Evolutionary conservation across 1,140 invertebrate genomes (phyloP).

Genomic region (Calephelis virginiensis): DNA sequence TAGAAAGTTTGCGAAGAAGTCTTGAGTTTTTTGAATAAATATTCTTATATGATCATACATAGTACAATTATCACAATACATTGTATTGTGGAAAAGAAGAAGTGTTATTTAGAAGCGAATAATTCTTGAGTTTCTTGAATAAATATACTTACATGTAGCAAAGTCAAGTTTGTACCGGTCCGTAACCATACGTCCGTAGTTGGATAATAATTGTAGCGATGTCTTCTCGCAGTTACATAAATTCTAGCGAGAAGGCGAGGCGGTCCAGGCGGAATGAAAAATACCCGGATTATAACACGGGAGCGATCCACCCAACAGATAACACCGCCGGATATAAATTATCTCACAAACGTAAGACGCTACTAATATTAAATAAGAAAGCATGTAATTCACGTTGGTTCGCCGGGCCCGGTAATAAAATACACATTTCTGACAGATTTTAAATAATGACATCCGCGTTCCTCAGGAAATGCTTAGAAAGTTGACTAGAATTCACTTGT

Average conservation of each 20-base stretch:
- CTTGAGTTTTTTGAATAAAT: too few relatives aligned
- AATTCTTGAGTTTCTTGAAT: too few relatives aligned
- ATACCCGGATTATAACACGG: slow-evolving; percentile 74
- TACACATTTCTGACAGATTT: slow-evolving; percentile 76
- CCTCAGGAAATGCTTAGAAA: slow-evolving; percentile 70
- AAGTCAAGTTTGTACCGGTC: too few relatives aligned
- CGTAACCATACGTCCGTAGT: neutral
- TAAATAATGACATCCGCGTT: slow-evolving; percentile 73
- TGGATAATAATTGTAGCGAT: slow-evolving; percentile 64
- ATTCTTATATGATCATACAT: too few relatives aligned
- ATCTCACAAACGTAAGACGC: slow-evolving; percentile 69
- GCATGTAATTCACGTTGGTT: slow-evolving; percentile 71
- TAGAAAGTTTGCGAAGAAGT: too few relatives aligned
- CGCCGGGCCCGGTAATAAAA: slow-evolving; percentile 64
- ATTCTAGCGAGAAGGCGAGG: slow-evolving; percentile 49
- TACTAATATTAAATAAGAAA: slow-evolving; percentile 77
- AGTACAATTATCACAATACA: too few relatives aligned
- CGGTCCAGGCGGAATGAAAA: slow-evolving; percentile 63
- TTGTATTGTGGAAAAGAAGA: too few relatives aligned
- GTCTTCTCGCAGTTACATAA: slow-evolving; percentile 57
- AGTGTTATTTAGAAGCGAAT: too few relatives aligned
- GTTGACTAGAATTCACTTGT: slow-evolving; percentile 29
- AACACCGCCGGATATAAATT: slow-evolving; percentile 74
- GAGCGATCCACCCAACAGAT: slow-evolving; percentile 68
- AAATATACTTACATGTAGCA: too few relatives aligned